phyloP scores from a whole-genome alignment of 2,797 vertebrate genomes.

The Aplochiton taeniatus region DNA sequence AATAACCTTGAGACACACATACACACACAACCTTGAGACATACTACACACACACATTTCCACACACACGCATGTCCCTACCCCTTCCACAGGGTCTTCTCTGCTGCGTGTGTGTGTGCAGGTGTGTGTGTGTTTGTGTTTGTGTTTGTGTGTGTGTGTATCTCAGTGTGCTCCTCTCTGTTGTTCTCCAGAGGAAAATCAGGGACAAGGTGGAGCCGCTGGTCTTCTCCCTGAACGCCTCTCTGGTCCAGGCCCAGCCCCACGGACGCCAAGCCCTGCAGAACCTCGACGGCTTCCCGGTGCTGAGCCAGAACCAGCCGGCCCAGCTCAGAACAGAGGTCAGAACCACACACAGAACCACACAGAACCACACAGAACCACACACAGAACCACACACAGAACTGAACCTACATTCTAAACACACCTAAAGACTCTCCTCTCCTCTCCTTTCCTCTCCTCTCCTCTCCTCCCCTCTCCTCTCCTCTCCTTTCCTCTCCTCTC shows the following conservation, averaged over 20 bases:
- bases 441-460: background rate
- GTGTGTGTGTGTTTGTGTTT: no score
- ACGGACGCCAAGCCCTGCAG: conserved; percentile 6
- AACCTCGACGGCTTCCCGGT: conserved; percentile 76
- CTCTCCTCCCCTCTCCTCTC: background rate
- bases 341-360: background rate
- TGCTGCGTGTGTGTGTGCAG: background rate
- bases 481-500: background rate
- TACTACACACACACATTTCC: conserved; percentile 13
- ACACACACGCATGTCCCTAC: background rate
- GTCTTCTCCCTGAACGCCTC: conserved; percentile 77
- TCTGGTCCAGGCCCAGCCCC: conserved; percentile 56
- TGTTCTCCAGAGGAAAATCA: conserved; percentile 64
- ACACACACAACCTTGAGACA: no score
- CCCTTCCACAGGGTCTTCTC: background rate
- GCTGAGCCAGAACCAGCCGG: conserved; percentile 71
- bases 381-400: background rate
- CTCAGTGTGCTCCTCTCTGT: conserved; percentile 4
- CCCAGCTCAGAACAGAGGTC: conserved; percentile 41
- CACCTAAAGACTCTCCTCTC: background rate
- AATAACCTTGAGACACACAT: background rate
- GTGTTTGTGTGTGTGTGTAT: no score
- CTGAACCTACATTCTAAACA: background rate
- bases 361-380: background rate
- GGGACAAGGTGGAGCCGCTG: conserved; percentile 81